Evolutionary conservation across 2,797 vertebrate species (phyloP), one percentile per base, ranked within the genome.

Genomic region (Telmatherina bonti): DNA sequence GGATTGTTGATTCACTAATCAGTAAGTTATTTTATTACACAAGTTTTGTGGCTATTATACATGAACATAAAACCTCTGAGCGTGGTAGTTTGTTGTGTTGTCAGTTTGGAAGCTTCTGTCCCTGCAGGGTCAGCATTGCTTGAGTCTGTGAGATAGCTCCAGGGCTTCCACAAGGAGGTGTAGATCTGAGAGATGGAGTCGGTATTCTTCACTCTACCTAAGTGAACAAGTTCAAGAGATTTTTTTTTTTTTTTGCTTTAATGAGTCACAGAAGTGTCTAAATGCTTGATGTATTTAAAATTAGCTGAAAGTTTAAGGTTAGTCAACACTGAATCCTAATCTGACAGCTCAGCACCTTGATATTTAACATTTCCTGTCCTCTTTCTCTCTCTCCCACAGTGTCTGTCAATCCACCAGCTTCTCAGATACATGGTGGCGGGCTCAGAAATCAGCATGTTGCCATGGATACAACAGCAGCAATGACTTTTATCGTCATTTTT

Each of bases 111-210:
- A 45, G 55, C 71, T 2, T 72, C 63, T 30, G 85, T 79, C 81
- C 59, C 81, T 52, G 87, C 1, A 13, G 90, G 70, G 47, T 63
- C 83, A 22, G 83, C 81, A 45, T 87, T 76, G 11, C 72, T 85
- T 7, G 67, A 64, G 68, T 81, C 87, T 55, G 89, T 76, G 35
- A 93, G 89, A 87, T 93, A 93, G 87, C 89, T 91, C 93, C 93
- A 93, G 81, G 93, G 93, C 76, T 91, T 92, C 93, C 93, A 93
- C 78, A 90, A 83, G 63, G 93, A 93, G 31, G 79, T 83, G 83
- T 91, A 93, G 78, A 93, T 92, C 81, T 92, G 83, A 76, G 89
- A 84, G 72, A 91, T 81, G 65, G 90, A 83, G 54, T 31, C 80
- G 0, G 81, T 76, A 38, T 76, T 57, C 84, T 86, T 79, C 68